phyloP scores from a whole-genome alignment of 2,888 invertebrate species.

The Drosophila paramelanica region DNA sequence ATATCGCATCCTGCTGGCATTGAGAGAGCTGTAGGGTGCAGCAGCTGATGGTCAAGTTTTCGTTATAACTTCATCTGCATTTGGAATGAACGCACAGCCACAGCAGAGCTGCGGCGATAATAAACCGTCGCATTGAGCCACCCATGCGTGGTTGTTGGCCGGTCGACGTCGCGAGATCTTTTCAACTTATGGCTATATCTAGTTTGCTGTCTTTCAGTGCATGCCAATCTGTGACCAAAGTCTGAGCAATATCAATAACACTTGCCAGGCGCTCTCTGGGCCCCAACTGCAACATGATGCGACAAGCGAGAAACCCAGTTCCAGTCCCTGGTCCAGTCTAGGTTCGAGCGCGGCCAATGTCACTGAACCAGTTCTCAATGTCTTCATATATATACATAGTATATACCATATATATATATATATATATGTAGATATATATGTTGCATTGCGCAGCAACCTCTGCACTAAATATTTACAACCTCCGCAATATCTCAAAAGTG shows the following conservation, averaged over 20 bases:
- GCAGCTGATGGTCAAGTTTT: constrained; percentile 56
- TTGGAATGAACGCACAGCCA: constrained; percentile 35
- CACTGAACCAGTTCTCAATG: constrained; percentile 82
- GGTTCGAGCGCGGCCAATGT: constrained; percentile 68
- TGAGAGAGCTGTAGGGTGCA: constrained; percentile 40
- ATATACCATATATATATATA: constrained; percentile 8
- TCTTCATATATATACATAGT: constrained; percentile 52
- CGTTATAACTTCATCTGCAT: constrained; percentile 81
- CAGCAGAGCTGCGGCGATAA: constrained; percentile 54
- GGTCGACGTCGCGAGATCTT: constrained; percentile 15
- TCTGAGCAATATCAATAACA: constrained; percentile 81
- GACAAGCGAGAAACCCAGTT: constrained; percentile 48
- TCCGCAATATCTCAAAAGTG: constrained; percentile 80
- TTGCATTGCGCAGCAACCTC: constrained; percentile 73
- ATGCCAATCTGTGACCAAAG: constrained; percentile 52
- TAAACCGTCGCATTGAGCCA: constrained; percentile 76
- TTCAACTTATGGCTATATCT: constrained; percentile 31
- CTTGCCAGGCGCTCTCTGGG: constrained; percentile 66
- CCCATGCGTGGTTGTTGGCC: constrained; percentile 80
- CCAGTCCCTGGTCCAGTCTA: neutral
- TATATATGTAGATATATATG: constrained; percentile 43
- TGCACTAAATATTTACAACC: constrained; percentile 82
- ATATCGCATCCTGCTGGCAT: constrained; percentile 76
- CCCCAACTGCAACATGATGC: constrained; percentile 75
- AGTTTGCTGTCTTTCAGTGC: constrained; percentile 39